Conservation (phyloP, 2,888 invertebrate genomes). For the Deilephila porcellus region DNA sequence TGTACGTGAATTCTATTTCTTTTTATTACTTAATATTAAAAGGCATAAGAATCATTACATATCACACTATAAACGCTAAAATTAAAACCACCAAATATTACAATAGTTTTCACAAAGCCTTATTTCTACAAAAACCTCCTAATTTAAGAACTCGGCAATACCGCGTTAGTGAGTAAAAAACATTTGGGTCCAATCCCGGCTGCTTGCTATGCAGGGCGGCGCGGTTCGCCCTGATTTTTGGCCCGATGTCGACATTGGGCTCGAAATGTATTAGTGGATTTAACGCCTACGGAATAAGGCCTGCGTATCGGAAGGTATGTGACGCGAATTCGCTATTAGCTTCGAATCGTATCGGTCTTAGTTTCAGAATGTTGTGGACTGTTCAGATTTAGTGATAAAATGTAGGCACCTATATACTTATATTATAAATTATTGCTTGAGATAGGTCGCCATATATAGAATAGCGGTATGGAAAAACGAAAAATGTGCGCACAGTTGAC, state of each 20-base stretch:
- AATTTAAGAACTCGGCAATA: conserved; percentile 44
- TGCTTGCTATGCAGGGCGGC: conserved; percentile 80
- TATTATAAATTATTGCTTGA: neutral
- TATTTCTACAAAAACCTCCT: conserved; percentile 18
- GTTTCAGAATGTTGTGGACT: neutral
- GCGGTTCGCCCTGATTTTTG: conserved; percentile 77
- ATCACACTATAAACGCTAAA: too few relatives aligned
- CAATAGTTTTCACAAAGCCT: too few relatives aligned
- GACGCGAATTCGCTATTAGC: conserved; percentile 71
- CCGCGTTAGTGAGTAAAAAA: conserved; percentile 45
- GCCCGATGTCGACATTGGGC: conserved; percentile 74
- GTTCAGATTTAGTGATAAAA: neutral
- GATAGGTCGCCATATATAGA: too few relatives aligned
- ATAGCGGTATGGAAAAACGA: too few relatives aligned
- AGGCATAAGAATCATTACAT: too few relatives aligned
- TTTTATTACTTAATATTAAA: too few relatives aligned
- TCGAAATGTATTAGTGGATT: conserved; percentile 81
- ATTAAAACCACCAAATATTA: too few relatives aligned
- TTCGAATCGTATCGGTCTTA: conserved; percentile 21
- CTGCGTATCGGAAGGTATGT: conserved; percentile 64
- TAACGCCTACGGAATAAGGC: conserved; percentile 74
- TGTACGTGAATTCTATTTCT: too few relatives aligned
- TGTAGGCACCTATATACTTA: too few relatives aligned
- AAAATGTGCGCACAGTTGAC: too few relatives aligned
- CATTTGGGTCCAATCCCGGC: conserved; percentile 50